Conservation (phyloP, 2,888 invertebrate genomes). For the Steinernema scapterisci region DNA sequence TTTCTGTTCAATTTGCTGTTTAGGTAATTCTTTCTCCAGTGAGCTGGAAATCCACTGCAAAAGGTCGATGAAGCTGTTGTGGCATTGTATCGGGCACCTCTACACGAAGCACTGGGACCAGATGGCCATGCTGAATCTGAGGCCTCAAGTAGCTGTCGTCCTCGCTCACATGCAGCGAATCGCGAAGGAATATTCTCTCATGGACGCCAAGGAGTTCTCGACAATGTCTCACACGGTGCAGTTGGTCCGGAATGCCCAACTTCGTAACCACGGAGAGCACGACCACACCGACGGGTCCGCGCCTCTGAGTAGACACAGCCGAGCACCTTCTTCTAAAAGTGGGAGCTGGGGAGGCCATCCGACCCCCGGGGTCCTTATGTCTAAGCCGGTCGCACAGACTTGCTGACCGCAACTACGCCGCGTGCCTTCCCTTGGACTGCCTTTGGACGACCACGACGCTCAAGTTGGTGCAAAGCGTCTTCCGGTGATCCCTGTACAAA, state of each 20-base stretch:
- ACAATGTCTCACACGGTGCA: conserved; percentile 19
- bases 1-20: conserved; percentile 31
- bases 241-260: conserved; percentile 27
- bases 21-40: conserved; percentile 55
- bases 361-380: conserved; percentile 54
- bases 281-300: background rate
- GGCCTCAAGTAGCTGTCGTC: conserved; percentile 60
- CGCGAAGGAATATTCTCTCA: conserved; percentile 45
- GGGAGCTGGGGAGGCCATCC: conserved; percentile 66
- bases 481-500: too few relatives aligned
- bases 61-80: conserved; percentile 54
- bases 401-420: conserved; percentile 41
- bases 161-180: conserved; percentile 60
- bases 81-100: conserved; percentile 64
- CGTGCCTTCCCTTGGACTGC: background rate
- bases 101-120: conserved; percentile 65
- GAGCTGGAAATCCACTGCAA: conserved; percentile 58
- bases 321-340: conserved; percentile 61
- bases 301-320: conserved; percentile 36
- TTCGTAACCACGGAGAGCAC: conserved; percentile 12
- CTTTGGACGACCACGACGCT: background rate
- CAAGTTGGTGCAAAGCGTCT: too few relatives aligned
- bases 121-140: conserved; percentile 56
- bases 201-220: conserved; percentile 42
- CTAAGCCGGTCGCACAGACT: conserved; percentile 60